Evolutionary conservation across 1,140 invertebrate species (phyloP).

Genomic region (Tetramorium simillimum): DNA sequence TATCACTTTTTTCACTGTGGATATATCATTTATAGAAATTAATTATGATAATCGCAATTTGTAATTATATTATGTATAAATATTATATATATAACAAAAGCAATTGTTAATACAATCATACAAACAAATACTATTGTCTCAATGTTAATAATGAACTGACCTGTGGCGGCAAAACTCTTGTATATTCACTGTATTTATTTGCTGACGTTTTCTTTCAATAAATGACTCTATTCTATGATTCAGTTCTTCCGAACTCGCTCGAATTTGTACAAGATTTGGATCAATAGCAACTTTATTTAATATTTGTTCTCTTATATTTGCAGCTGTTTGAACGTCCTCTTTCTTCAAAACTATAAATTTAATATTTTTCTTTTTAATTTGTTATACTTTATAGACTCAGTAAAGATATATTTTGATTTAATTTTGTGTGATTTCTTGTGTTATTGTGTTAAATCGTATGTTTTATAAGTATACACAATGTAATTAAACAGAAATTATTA

Average conservation of each 20-base stretch:
- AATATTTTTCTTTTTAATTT: background rate
- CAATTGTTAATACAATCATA: background rate
- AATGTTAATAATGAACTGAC: conserved; percentile 64
- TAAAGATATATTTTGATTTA: background rate
- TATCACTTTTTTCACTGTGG: conserved; percentile 76
- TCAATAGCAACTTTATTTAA: conserved; percentile 73
- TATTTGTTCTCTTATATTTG: conserved; percentile 11
- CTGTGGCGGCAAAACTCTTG: conserved; percentile 88
- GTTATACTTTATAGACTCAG: background rate
- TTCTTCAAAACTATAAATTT: background rate
- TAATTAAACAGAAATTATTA: background rate
- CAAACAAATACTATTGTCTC: background rate
- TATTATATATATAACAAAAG: background rate
- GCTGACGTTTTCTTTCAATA: conserved; percentile 87
- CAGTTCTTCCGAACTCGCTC: conserved; percentile 86
- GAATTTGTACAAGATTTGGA: conserved; percentile 87
- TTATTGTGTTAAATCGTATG: background rate
- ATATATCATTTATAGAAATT: background rate
- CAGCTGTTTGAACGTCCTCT: background rate
- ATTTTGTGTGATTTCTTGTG: no score
- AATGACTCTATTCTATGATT: conserved; percentile 88
- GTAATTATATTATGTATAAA: background rate
- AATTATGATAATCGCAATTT: background rate
- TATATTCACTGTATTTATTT: conserved; percentile 88
- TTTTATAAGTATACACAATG: background rate